Conservation (phyloP, 30 jellyfish, hydroid and myxozoan species). For the Turritopsis rubra region DNA sequence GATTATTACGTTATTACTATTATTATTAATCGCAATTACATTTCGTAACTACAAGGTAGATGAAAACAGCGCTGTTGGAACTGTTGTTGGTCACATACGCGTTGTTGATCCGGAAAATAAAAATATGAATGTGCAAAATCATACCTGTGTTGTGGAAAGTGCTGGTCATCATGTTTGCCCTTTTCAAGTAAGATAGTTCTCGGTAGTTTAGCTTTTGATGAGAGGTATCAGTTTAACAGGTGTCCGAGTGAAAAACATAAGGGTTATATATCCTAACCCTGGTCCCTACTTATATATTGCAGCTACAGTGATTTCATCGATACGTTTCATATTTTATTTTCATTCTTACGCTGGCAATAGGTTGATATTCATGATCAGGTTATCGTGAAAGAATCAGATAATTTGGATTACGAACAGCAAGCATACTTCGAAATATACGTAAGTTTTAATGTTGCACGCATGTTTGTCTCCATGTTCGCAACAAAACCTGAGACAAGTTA, state of each 20-base stretch:
- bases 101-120: slow-evolving; percentile 72
- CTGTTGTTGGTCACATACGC: slow-evolving; percentile 45
- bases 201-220: too few species aligned
- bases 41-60: slow-evolving; percentile 35
- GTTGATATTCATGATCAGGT: background rate
- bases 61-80: slow-evolving; percentile 50
- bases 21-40: too few species aligned
- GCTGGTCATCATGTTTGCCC: background rate
- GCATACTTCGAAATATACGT: background rate
- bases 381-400: background rate
- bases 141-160: background rate
- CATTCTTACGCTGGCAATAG: background rate
- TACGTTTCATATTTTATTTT: too few species aligned
- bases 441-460: background rate
- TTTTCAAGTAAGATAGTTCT: background rate
- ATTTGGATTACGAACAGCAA: background rate
- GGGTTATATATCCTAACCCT: background rate
- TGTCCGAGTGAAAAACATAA: too few species aligned
- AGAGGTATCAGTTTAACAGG: too few species aligned
- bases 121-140: background rate
- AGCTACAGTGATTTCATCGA: too few species aligned
- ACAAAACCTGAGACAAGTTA: too few species aligned
- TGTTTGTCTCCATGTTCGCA: background rate
- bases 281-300: too few species aligned
- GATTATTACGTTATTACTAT: too few species aligned